A percentile compares a stretch with the other conserved stretches of the same genome.
Conservation (phyloP, 2,888 invertebrate species). For the Limnephilus auricula region DNA sequence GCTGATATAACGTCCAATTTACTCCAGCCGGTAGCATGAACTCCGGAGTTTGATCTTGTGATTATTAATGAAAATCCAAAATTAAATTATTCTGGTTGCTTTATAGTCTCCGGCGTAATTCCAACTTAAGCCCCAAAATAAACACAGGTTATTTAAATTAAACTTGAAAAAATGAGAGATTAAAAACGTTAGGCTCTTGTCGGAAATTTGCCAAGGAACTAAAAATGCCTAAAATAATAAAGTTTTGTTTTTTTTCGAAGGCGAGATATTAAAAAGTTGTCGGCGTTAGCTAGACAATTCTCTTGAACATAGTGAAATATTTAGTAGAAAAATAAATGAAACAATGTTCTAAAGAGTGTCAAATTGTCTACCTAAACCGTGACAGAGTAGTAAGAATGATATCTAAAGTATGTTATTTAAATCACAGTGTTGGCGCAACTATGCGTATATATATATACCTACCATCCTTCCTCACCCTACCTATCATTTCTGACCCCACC, state of each 20-base stretch:
- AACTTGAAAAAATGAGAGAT: neutral
- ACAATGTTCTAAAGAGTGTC: neutral
- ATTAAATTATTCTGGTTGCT: slow-evolving; percentile 23
- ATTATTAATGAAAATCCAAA: slow-evolving; percentile 32
- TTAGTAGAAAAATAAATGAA: neutral
- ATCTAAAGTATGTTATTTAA: too few relatives aligned
- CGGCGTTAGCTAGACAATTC: neutral
- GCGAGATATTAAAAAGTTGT: neutral
- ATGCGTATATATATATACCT: too few relatives aligned
- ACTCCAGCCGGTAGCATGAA: neutral
- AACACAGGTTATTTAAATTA: slow-evolving; percentile 24
- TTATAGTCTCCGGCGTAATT: neutral
- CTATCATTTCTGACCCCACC: too few relatives aligned
- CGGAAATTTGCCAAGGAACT: neutral
- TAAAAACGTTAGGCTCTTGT: neutral
- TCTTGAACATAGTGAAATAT: neutral
- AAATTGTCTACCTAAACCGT: too few relatives aligned
- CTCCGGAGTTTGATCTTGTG: slow-evolving; percentile 8
- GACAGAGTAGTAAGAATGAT: too few relatives aligned
- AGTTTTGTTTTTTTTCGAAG: neutral
- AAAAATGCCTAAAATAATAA: neutral
- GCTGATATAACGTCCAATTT: slow-evolving; percentile 45
- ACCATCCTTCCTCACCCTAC: too few relatives aligned
- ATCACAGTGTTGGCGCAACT: too few relatives aligned
- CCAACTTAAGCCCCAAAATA: neutral